phyloP scores from a whole-genome alignment of 2,113 vertebrate species.

The Elephantulus edwardii region DNA sequence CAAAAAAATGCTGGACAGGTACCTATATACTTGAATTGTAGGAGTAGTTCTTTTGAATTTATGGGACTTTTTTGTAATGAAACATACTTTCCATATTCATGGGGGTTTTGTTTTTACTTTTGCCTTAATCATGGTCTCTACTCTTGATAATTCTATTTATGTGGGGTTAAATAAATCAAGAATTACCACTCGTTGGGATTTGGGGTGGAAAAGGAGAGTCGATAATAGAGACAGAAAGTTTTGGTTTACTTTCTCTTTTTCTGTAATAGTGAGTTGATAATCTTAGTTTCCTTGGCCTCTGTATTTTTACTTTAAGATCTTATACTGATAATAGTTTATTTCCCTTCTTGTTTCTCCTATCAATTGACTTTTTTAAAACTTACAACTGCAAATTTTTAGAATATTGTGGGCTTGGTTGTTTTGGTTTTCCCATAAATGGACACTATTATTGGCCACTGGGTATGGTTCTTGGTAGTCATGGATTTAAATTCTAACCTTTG shows the following conservation, averaged over 20 bases:
- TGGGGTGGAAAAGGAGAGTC: too few species aligned
- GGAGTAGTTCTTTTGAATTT: not conserved
- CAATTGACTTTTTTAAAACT: slow-evolving; percentile 2
- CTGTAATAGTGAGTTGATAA: not conserved
- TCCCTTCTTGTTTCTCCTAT: not conserved
- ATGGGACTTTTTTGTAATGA: not conserved
- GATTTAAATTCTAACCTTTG: not conserved
- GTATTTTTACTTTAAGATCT: not conserved
- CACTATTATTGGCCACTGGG: not conserved
- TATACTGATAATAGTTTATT: not conserved
- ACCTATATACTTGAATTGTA: slow-evolving; percentile 45
- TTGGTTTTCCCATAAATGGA: not conserved
- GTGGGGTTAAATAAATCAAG: not conserved
- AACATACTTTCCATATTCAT: not conserved
- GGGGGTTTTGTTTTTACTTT: not conserved
- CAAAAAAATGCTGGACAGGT: slow-evolving; percentile 96
- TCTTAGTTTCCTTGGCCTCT: not conserved
- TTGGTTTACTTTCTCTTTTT: not conserved
- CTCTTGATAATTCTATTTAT: not conserved
- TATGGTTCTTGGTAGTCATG: not conserved
- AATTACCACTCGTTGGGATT: not conserved
- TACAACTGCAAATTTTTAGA: not conserved
- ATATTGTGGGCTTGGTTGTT: not conserved
- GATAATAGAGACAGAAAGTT: too few species aligned
- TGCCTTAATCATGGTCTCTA: not conserved